Evolutionary conservation across 2,113 vertebrate genomes (phyloP).

Genomic region (Speoplatyrhinus poulsoni): DNA sequence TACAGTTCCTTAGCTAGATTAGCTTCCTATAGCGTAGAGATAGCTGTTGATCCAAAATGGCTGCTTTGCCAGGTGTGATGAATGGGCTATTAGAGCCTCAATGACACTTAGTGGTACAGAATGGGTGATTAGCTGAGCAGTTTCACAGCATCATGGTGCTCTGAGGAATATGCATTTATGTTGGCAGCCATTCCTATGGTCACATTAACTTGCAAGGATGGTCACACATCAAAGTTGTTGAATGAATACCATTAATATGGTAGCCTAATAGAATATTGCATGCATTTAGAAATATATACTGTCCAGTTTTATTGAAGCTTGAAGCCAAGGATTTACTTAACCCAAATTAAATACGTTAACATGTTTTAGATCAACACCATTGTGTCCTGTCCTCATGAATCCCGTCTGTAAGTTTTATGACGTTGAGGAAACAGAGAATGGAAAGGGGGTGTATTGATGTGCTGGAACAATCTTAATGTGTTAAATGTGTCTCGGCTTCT

Average conservation of each 20-base stretch:
- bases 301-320: too few relatives aligned
- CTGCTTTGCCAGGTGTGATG: conserved; percentile 20
- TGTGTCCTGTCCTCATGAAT: too few relatives aligned
- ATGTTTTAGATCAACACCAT: too few relatives aligned
- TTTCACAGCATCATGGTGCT: conserved; percentile 27
- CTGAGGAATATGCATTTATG: conserved; percentile 2
- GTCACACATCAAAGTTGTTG: too few relatives aligned
- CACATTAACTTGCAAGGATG: too few relatives aligned
- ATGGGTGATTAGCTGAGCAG: conserved; percentile 23
- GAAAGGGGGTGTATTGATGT: not conserved
- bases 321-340: too few relatives aligned
- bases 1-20: too few relatives aligned
- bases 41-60: conserved; percentile 22
- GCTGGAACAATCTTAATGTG: not conserved
- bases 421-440: not conserved
- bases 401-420: conserved; percentile 28
- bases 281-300: too few relatives aligned
- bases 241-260: too few relatives aligned
- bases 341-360: too few relatives aligned
- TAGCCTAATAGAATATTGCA: too few relatives aligned
- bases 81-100: conserved; percentile 25
- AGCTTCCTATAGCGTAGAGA: not conserved
- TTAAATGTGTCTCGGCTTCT: not conserved
- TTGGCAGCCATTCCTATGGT: too few relatives aligned
- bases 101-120: conserved; percentile 31